Evolutionary conservation across 2,797 vertebrate genomes (phyloP).

Genomic region (Cirrhinus molitorella): DNA sequence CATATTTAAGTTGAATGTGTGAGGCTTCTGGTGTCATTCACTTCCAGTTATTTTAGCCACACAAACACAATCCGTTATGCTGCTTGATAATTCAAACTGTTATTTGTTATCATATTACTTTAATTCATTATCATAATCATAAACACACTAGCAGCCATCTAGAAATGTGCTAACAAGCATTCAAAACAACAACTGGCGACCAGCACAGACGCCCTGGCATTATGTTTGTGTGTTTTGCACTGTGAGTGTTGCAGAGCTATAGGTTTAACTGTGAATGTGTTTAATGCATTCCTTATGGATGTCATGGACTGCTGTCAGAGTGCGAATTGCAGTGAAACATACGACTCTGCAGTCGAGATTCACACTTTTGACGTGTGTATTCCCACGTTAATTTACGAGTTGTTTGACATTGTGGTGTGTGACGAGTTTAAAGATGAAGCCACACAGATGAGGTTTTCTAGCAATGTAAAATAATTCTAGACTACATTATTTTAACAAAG

Average conservation of each 20-base stretch:
- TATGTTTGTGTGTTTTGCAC: not conserved
- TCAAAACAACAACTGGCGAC: not conserved
- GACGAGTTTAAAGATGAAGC: not conserved
- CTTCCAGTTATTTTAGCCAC: not conserved
- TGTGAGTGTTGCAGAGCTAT: not conserved
- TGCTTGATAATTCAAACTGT: not conserved
- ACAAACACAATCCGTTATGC: not conserved
- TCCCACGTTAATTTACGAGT: slow-evolving; percentile 1
- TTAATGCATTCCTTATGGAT: not conserved
- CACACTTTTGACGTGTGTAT: not conserved
- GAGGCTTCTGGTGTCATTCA: not conserved
- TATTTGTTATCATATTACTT: not conserved
- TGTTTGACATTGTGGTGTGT: not conserved
- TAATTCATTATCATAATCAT: not conserved
- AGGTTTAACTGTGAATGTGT: slow-evolving; percentile 11
- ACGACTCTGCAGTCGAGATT: not conserved
- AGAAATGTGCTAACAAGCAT: not conserved
- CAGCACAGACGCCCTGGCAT: not conserved
- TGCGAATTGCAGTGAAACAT: slow-evolving; percentile 28
- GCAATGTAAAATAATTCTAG: not conserved
- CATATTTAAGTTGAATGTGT: no score
- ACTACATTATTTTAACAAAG: not conserved
- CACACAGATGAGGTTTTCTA: not conserved
- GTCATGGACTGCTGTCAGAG: not conserved
- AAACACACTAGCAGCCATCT: not conserved